Evolutionary conservation across 2,797 vertebrate genomes (phyloP), one percentile per base, ranked within the genome.

Genomic region (Molothrus aeneus): DNA sequence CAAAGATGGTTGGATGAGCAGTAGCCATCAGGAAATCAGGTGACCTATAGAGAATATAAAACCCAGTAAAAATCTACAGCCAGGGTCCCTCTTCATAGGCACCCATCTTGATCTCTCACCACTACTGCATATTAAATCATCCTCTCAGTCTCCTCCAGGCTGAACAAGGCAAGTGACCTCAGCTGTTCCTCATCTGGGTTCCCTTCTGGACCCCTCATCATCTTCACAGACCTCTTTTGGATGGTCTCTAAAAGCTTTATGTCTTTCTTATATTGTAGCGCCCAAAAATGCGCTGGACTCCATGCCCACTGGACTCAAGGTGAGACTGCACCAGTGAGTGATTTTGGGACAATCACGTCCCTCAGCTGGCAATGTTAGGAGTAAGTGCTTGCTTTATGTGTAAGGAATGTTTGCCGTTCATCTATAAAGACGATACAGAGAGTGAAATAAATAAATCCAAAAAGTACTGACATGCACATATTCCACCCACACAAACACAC

Each of bases 391-490:
- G 3, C 3, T 36, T 78, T 36, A 19, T n/a, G 29, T 26, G 2
- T 53, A 54, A 48, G 38, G 40, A 68, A 29, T 40, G 2, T 50
- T 72, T 85, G 6, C 11, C 60, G 9, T 40, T 59, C 10, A 63
- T 43, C 6, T 18, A 32, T 59, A 31, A 72, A 51, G 20, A 72
- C 0, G 3, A 45, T n/a, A 57, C 7, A 18, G 17, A 63, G 10
- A 53, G 8, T 48, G 64, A 80, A 13, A n/a, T 18, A 36, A 36
- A 17, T 34, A 31, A 80, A 54, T 13, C 8, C 4, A 19, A 38
- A 38, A 34, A 17, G 5, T 21, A 60, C 15, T 24, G 10, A 5
- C 5, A 2, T 4, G 4, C 11, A 11, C 14, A 8, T n/a, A 42
- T 60, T n/a, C 24, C 28, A 45, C 28, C 45, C 0, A 0, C 38